Conservation (phyloP, 1,140 invertebrate species). For the Brachionus rotundiformis region DNA sequence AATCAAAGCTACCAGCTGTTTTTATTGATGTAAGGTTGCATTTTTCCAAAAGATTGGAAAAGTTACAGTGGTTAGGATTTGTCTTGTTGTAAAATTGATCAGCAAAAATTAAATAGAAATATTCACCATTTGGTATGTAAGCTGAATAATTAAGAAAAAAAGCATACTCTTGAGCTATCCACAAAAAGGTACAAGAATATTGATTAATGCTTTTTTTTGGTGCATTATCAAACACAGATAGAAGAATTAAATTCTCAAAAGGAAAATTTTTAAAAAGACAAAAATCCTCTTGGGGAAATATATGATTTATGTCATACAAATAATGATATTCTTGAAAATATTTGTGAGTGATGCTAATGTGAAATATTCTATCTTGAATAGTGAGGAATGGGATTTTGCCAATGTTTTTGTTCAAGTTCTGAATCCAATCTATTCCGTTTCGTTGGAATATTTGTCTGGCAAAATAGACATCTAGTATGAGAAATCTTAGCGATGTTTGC, state of each 20-base stretch:
- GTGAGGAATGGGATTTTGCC: no score
- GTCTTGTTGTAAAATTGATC: background rate
- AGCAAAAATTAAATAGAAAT: background rate
- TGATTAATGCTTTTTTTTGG: background rate
- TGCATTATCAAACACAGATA: background rate
- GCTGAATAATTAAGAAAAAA: background rate
- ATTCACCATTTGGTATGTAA: background rate
- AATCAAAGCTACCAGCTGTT: background rate
- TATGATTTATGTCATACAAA: background rate
- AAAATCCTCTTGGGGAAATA: background rate
- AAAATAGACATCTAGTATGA: background rate
- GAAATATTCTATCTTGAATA: background rate
- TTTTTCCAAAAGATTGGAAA: background rate
- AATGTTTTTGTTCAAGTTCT: background rate
- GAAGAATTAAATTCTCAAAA: background rate
- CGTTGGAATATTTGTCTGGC: background rate
- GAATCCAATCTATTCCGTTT: background rate
- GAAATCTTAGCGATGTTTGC: background rate
- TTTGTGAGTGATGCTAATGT: background rate
- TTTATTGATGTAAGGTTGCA: background rate
- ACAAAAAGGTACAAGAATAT: background rate
- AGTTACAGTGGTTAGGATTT: background rate
- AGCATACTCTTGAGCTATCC: background rate
- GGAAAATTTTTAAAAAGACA: constrained; percentile 12
- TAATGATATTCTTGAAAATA: background rate